Conservation (phyloP, 2,888 invertebrate genomes). For the Portevinia maculata region DNA sequence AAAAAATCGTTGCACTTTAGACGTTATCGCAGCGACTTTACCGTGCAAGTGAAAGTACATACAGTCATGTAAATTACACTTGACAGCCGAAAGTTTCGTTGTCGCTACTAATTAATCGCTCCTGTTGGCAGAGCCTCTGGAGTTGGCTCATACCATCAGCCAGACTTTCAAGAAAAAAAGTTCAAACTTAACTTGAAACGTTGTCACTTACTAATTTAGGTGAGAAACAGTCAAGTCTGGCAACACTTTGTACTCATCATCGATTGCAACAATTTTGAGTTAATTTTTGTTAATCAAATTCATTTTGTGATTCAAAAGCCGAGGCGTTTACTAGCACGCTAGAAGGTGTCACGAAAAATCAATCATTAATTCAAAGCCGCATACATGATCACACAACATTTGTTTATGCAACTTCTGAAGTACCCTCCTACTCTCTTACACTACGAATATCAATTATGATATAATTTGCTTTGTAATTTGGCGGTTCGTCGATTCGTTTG, state of each 20-base stretch:
- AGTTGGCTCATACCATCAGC: too few relatives aligned
- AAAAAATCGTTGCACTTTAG: too few relatives aligned
- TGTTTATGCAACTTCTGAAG: conserved; percentile 47
- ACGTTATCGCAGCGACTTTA: too few relatives aligned
- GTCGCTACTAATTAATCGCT: too few relatives aligned
- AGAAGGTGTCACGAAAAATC: conserved; percentile 61
- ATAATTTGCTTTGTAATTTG: conserved; percentile 58
- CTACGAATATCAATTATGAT: conserved; percentile 43
- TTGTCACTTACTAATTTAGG: too few relatives aligned
- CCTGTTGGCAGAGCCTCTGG: too few relatives aligned
- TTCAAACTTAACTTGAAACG: too few relatives aligned
- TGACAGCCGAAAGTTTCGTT: too few relatives aligned
- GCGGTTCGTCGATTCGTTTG: conserved; percentile 42
- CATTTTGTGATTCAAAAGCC: conserved; percentile 18
- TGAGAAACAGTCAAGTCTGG: neutral
- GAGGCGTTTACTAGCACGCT: conserved; percentile 46
- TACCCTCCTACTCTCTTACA: neutral
- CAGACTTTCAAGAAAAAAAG: too few relatives aligned
- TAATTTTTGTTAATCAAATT: conserved; percentile 28
- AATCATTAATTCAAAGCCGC: conserved; percentile 66
- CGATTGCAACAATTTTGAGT: conserved; percentile 37
- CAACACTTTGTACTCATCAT: conserved; percentile 9
- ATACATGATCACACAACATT: conserved; percentile 37
- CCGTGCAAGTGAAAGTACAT: too few relatives aligned
- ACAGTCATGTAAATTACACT: too few relatives aligned